Percentiles rank a stretch among this genome's conserved stretches.
These are phyloP conservation scores for Engystomops pustulosus DNA, from an alignment of 2,113 vertebrate genomes.

Conservation along the genomic window DNA sequence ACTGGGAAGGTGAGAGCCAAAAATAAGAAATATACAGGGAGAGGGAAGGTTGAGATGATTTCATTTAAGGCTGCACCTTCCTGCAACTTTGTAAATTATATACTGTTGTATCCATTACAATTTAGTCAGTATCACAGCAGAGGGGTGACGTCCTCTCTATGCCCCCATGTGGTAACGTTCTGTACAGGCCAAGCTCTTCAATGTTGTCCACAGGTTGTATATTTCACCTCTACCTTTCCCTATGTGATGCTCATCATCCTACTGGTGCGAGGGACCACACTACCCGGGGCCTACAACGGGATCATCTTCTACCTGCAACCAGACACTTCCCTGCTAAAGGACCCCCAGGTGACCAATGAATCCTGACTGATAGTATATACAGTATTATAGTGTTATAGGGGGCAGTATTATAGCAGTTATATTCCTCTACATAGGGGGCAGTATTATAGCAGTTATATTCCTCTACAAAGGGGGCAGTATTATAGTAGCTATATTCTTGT, in stretches of 20 bases:
- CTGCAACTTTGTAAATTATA: too few relatives aligned
- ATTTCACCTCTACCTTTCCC: slow-evolving; percentile 94
- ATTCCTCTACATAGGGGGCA: neutral
- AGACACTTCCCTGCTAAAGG: slow-evolving; percentile 82
- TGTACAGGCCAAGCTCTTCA: too few relatives aligned
- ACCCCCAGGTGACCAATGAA: slow-evolving; percentile 83
- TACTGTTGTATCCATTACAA: too few relatives aligned
- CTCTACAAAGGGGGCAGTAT: neutral
- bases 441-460: slow-evolving; percentile 7
- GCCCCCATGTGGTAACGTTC: slow-evolving; percentile 90
- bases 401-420: slow-evolving; percentile 6
- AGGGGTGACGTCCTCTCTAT: neutral
- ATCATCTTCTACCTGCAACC: slow-evolving; percentile 93
- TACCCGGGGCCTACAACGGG: slow-evolving; percentile 85
- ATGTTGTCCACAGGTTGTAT: slow-evolving; percentile 91
- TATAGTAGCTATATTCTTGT: neutral
- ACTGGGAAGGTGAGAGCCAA: slow-evolving; percentile 76
- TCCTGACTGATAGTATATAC: too few relatives aligned
- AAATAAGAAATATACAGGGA: too few relatives aligned
- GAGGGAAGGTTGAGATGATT: too few relatives aligned
- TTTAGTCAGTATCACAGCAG: too few relatives aligned
- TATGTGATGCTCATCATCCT: slow-evolving; percentile 88
- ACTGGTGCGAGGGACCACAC: slow-evolving; percentile 84
- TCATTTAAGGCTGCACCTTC: too few relatives aligned
- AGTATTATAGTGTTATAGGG: neutral